Conservation (phyloP, 2,888 invertebrate species). For the Halictus ligatus region DNA sequence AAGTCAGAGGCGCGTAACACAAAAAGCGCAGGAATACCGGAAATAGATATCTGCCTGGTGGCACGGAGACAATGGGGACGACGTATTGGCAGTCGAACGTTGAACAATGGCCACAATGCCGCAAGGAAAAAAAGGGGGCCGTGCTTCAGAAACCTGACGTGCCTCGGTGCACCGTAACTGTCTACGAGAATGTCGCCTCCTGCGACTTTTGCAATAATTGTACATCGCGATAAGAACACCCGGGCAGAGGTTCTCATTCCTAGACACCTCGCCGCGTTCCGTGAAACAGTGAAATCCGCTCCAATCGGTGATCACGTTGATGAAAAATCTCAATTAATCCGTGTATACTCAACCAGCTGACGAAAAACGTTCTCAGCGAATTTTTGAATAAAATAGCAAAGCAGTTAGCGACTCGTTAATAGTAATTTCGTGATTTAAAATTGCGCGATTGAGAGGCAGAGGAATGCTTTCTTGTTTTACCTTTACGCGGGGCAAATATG, state of each 20-base stretch:
- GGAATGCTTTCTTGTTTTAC: neutral
- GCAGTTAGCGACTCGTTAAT: neutral
- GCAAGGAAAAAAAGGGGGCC: conserved; percentile 49
- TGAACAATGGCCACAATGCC: conserved; percentile 69
- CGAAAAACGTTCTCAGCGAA: neutral
- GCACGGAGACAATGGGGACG: conserved; percentile 67
- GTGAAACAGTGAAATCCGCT: neutral
- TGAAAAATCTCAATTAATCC: neutral
- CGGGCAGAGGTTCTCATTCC: conserved; percentile 36
- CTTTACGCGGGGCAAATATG: neutral
- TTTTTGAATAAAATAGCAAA: neutral
- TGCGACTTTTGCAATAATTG: conserved; percentile 55
- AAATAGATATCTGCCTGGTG: conserved; percentile 74
- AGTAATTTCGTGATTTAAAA: neutral
- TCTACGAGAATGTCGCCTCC: conserved; percentile 55
- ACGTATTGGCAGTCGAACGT: conserved; percentile 71
- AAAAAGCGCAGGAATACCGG: conserved; percentile 70
- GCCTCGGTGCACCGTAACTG: conserved; percentile 56
- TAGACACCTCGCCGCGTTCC: neutral
- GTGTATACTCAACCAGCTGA: neutral
- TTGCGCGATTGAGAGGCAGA: neutral
- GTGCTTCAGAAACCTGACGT: conserved; percentile 61
- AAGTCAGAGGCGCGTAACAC: conserved; percentile 59
- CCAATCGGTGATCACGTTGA: neutral
- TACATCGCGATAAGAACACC: conserved; percentile 49